phyloP scores from a whole-genome alignment of 2,797 vertebrate genomes.

The Danio jaintianensis region DNA sequence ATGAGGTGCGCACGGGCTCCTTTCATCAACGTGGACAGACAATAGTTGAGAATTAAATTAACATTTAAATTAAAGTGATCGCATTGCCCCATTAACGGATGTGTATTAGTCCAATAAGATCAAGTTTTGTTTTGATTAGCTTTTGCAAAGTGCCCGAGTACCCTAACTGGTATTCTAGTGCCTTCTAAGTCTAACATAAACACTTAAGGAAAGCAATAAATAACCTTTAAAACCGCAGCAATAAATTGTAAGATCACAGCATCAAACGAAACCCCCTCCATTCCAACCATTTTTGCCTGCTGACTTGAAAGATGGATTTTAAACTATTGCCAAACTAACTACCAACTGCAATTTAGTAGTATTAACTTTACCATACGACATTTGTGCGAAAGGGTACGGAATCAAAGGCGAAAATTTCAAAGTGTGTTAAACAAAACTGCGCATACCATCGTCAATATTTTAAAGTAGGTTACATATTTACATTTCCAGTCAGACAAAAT shows the following conservation, averaged over 20 bases:
- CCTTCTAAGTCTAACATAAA: conserved; percentile 65
- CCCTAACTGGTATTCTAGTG: conserved; percentile 54
- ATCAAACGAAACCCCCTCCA: conserved; percentile 66
- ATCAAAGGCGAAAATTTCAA: background rate
- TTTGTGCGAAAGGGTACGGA: background rate
- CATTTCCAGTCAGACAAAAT: background rate
- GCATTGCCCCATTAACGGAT: conserved; percentile 67
- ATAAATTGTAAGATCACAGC: conserved; percentile 71
- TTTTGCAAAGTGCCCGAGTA: conserved; percentile 45
- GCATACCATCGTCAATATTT: background rate
- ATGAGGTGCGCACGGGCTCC: conserved; percentile 60
- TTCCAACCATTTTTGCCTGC: conserved; percentile 50
- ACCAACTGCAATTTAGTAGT: conserved; percentile 25
- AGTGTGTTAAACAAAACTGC: background rate
- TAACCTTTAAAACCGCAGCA: conserved; percentile 68
- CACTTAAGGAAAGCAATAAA: conserved; percentile 71
- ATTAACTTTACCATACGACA: background rate
- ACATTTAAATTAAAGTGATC: conserved; percentile 65
- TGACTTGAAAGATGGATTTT: conserved; percentile 42
- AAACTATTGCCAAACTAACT: conserved; percentile 35
- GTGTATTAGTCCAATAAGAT: conserved; percentile 68
- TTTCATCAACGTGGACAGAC: conserved; percentile 60
- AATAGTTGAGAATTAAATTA: conserved; percentile 68
- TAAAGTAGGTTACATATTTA: background rate
- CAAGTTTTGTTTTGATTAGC: conserved; percentile 46